phyloP scores from a whole-genome alignment of 2,113 vertebrate genomes.

The Pipa parva region DNA sequence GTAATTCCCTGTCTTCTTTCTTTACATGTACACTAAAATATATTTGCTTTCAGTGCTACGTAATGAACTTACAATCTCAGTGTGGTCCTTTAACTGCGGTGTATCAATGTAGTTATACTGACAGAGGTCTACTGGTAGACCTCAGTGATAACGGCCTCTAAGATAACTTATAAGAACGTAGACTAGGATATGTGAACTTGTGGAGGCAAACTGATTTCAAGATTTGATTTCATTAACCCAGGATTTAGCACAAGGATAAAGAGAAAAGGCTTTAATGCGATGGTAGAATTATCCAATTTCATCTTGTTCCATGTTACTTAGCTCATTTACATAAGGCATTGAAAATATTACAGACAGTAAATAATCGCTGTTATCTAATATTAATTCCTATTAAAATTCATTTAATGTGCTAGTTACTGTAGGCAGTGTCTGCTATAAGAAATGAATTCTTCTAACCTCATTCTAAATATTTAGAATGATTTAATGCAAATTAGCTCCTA shows the following conservation, averaged over 20 bases:
- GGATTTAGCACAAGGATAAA: background rate
- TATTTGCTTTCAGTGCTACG: too few species aligned
- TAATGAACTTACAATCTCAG: too few species aligned
- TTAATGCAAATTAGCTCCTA: conserved; percentile 13
- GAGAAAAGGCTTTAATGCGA: background rate
- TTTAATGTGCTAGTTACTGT: background rate
- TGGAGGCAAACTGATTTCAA: background rate
- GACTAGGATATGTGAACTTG: too few species aligned
- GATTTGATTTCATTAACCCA: background rate
- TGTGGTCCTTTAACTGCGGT: too few species aligned
- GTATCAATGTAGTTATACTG: too few species aligned
- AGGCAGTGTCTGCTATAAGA: background rate
- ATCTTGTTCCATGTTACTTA: background rate
- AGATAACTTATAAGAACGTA: too few species aligned
- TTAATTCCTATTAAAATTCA: conserved; percentile 7
- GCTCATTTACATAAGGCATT: conserved; percentile 7
- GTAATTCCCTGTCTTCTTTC: too few species aligned
- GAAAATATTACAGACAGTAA: background rate
- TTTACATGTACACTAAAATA: too few species aligned
- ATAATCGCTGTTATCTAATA: background rate
- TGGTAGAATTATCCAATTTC: background rate
- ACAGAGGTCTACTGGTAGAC: too few species aligned
- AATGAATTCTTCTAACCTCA: background rate
- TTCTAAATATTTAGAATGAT: conserved; percentile 10
- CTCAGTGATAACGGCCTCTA: too few species aligned